Conservation (phyloP, 2,888 invertebrate species). For the Lobophora halterata region DNA sequence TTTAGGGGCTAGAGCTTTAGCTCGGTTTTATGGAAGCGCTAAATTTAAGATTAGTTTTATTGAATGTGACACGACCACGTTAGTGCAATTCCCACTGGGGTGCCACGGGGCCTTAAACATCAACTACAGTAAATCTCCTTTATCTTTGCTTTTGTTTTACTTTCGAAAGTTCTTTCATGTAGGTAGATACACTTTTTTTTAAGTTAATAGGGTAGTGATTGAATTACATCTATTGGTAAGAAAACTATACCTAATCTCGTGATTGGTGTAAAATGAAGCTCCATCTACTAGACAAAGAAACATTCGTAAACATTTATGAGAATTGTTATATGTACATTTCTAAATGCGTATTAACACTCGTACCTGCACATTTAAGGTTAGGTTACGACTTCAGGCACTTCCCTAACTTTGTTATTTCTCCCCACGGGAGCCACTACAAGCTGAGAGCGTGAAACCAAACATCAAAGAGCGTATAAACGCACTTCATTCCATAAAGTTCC, state of each 20-base stretch:
- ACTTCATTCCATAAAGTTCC: constrained; percentile 73
- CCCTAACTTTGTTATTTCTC: constrained; percentile 62
- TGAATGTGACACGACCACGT: constrained; percentile 13
- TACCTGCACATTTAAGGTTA: constrained; percentile 42
- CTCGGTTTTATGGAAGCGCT: constrained; percentile 33
- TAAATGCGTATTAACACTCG: constrained; percentile 47
- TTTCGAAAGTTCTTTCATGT: no score
- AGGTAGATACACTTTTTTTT: no score
- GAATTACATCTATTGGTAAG: no score
- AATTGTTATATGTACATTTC: constrained; percentile 33
- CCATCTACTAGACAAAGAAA: not conserved
- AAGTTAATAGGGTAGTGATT: no score
- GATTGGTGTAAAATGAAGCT: constrained; percentile 1
- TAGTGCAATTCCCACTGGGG: constrained; percentile 8
- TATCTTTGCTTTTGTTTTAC: no score
- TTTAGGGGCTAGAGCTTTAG: constrained; percentile 42
- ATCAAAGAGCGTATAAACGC: constrained; percentile 74
- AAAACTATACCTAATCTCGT: no score
- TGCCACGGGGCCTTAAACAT: constrained; percentile 2
- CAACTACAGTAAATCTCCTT: no score
- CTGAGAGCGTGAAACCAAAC: constrained; percentile 70
- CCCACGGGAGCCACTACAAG: constrained; percentile 64
- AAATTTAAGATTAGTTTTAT: constrained; percentile 36
- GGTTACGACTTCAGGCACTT: constrained; percentile 58
- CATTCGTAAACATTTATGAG: constrained; percentile 25